A percentile compares a stretch with the other conserved stretches of the same genome.
Conservation (phyloP, 2,888 invertebrate species). For the Andrena flavipes region DNA sequence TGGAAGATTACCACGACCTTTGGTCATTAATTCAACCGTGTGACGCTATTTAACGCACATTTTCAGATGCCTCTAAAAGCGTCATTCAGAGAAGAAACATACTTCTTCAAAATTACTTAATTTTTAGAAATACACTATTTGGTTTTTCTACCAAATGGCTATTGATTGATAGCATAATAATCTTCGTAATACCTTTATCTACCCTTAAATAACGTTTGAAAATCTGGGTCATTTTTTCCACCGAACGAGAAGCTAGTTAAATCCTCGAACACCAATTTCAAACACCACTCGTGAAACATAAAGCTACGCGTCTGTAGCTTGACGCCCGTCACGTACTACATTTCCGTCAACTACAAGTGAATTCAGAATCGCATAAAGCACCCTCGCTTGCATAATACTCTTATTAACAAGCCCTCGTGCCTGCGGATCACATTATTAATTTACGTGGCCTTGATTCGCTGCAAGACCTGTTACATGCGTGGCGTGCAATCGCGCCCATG, state of each 20-base stretch:
- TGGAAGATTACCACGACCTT: slow-evolving; percentile 14
- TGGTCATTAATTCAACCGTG: slow-evolving; percentile 18
- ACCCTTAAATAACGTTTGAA: not conserved
- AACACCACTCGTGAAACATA: not conserved
- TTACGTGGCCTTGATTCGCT: slow-evolving; percentile 3
- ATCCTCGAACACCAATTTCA: not conserved
- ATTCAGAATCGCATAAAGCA: not conserved
- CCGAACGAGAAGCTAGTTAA: not conserved
- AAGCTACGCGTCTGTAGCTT: not conserved
- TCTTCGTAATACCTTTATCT: not conserved
- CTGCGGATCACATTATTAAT: slow-evolving; percentile 9
- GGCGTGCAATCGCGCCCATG: not conserved
- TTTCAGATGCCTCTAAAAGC: not conserved
- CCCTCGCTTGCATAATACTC: not conserved
- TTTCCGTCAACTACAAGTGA: not conserved
- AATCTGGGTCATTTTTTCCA: not conserved
- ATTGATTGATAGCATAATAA: not conserved
- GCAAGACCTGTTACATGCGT: not conserved
- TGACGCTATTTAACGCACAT: not conserved
- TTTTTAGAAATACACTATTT: not conserved
- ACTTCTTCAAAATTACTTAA: not conserved
- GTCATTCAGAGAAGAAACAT: not conserved
- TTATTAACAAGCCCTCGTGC: not conserved
- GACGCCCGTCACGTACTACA: not conserved
- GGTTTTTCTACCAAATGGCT: not conserved